phyloP scores from a whole-genome alignment of 37 sponge, comb jelly and placozoan genomes.

The Corticium candelabrum region DNA sequence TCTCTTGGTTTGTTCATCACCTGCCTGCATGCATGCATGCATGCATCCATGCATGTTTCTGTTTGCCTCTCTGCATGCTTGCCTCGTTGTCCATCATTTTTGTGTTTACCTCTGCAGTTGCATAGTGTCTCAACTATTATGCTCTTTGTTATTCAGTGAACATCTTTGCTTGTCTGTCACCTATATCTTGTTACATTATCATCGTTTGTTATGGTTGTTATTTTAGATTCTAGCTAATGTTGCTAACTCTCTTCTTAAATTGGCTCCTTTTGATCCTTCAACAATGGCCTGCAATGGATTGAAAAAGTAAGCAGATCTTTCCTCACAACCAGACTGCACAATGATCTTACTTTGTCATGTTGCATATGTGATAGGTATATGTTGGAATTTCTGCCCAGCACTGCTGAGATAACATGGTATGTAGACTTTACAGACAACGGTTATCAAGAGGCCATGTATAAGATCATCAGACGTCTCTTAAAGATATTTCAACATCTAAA shows the following conservation, averaged over 20 bases:
- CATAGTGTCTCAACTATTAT: too few relatives aligned
- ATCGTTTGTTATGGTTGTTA: background rate
- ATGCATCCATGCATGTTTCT: too few relatives aligned
- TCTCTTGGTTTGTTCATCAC: too few relatives aligned
- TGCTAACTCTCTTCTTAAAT: constrained; percentile 1
- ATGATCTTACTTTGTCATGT: too few relatives aligned
- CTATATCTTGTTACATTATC: too few relatives aligned
- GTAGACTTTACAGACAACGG: background rate
- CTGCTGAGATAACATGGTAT: background rate
- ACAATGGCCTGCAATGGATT: background rate
- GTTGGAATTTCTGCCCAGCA: background rate
- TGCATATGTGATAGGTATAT: background rate
- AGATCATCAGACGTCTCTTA: background rate
- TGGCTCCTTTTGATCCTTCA: background rate
- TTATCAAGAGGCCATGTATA: background rate
- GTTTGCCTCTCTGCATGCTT: too few relatives aligned
- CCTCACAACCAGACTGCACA: too few relatives aligned
- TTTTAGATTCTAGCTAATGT: background rate
- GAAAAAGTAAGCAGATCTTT: background rate
- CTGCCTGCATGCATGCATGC: too few relatives aligned
- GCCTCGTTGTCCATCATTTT: too few relatives aligned
- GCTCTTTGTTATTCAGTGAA: too few relatives aligned
- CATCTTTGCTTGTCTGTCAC: too few relatives aligned
- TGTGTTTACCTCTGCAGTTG: too few relatives aligned
- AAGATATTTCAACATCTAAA: background rate